Evolutionary conservation across 1,140 invertebrate species (phyloP).

Genomic region (Achroia grisella): DNA sequence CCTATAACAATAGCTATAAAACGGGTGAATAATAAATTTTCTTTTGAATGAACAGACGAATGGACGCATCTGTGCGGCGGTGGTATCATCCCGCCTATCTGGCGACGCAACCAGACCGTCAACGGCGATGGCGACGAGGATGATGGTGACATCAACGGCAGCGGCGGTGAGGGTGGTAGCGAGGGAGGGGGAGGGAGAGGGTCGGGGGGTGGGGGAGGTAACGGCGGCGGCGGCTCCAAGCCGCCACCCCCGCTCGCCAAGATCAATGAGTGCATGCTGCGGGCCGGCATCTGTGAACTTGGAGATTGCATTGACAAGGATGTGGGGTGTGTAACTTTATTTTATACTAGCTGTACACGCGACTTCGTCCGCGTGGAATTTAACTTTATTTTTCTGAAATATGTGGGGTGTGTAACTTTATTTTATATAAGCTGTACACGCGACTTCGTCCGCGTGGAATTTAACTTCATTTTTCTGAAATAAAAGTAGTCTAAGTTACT

Average conservation of each 20-base stretch:
- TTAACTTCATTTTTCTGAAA: no score
- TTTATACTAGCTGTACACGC: not conserved
- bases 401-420: no score
- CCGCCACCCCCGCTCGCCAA: slow-evolving; percentile 44
- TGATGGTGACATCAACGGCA: slow-evolving; percentile 6
- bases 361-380: no score
- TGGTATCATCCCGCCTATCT: slow-evolving; percentile 32
- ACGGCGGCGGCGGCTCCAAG: slow-evolving; percentile 7
- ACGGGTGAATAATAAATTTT: no score
- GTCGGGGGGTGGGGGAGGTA: slow-evolving; percentile 10
- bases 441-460: no score
- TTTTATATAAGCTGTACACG: no score
- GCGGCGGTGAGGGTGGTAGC: slow-evolving; percentile 7
- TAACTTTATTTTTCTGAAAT: no score
- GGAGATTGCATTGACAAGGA: slow-evolving; percentile 85
- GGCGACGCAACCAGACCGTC: slow-evolving; percentile 53
- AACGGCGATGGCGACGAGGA: slow-evolving; percentile 21
- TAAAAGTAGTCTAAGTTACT: no score
- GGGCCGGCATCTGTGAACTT: slow-evolving; percentile 84
- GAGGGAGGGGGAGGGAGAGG: slow-evolving; percentile 7
- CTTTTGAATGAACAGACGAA: slow-evolving; percentile 24
- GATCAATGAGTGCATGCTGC: slow-evolving; percentile 84
- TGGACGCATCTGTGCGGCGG: slow-evolving; percentile 55
- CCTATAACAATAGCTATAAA: no score
- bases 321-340: slow-evolving; percentile 76